Conservation (phyloP, 2,797 vertebrate genomes). For the Trachurus trachurus region DNA sequence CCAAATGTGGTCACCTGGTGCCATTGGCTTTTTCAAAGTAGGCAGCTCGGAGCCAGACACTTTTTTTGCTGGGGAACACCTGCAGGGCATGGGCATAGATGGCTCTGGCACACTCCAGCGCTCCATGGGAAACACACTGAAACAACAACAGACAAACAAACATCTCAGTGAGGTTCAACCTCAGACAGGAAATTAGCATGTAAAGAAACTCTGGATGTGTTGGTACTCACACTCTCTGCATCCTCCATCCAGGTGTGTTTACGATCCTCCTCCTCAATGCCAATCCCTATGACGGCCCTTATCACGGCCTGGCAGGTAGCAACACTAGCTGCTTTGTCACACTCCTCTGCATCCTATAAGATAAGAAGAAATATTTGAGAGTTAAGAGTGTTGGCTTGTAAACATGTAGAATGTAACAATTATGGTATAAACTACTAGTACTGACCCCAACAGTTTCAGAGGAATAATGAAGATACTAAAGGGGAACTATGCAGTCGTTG, state of each 20-base stretch:
- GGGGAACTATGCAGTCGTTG: no score
- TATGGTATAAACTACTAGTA: slow-evolving; percentile 9
- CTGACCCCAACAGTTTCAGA: not conserved
- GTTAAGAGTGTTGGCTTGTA: not conserved
- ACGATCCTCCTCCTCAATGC: slow-evolving; percentile 97
- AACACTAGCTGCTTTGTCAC: slow-evolving; percentile 97
- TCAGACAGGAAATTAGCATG: not conserved
- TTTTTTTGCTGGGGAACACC: slow-evolving; percentile 99
- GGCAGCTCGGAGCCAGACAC: slow-evolving; percentile 96
- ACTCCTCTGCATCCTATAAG: slow-evolving; percentile 95
- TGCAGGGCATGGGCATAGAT: slow-evolving; percentile 98
- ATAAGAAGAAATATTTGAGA: slow-evolving; percentile 21
- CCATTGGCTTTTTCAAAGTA: slow-evolving; percentile 99
- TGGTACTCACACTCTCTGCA: slow-evolving; percentile 91
- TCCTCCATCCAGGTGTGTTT: slow-evolving; percentile 99
- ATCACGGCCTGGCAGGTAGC: slow-evolving; percentile 97
- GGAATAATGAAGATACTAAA: not conserved
- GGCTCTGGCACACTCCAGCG: slow-evolving; percentile 96
- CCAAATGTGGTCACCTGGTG: slow-evolving; percentile 87
- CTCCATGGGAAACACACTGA: slow-evolving; percentile 96
- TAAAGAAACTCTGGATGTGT: not conserved
- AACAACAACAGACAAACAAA: slow-evolving; percentile 45
- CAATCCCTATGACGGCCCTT: slow-evolving; percentile 96
- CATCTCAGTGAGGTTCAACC: not conserved
- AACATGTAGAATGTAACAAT: not conserved